phyloP scores from a whole-genome alignment of 2,888 invertebrate species.

The Antheraea yamamai region DNA sequence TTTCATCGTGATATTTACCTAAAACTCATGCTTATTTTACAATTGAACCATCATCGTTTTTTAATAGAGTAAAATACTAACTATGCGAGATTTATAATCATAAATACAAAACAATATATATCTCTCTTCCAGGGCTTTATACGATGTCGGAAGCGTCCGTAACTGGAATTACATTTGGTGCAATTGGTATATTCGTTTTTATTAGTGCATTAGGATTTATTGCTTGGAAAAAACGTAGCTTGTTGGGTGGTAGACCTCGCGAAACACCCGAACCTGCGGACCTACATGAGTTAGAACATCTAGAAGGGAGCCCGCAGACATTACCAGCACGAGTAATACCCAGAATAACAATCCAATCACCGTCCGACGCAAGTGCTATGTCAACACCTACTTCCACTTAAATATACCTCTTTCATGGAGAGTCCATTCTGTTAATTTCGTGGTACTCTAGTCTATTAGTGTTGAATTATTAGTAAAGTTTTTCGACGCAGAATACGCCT shows the following conservation, averaged over 20 bases:
- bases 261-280: constrained; percentile 36
- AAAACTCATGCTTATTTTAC: too few species aligned
- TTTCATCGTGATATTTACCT: too few species aligned
- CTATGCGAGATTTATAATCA: neutral
- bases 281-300: constrained; percentile 48
- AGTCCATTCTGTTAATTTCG: neutral
- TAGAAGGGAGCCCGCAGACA: constrained; percentile 23
- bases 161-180: constrained; percentile 63
- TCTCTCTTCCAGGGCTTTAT: constrained; percentile 56
- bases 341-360: constrained; percentile 51
- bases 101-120: neutral
- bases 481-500: too few species aligned
- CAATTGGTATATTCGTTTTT: constrained; percentile 46
- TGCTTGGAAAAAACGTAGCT: constrained; percentile 60
- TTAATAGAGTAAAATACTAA: neutral
- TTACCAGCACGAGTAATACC: constrained; percentile 42
- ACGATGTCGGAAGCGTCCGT: constrained; percentile 71
- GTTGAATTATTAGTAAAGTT: too few species aligned
- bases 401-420: neutral
- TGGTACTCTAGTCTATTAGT: neutral
- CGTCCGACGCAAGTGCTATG: constrained; percentile 50
- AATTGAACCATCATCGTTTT: too few species aligned
- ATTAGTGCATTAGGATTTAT: constrained; percentile 51
- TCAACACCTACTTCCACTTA: constrained; percentile 8
- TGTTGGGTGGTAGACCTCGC: constrained; percentile 46